Evolutionary conservation across 2,797 vertebrate species (phyloP), one percentile per base, ranked within the genome.

Genomic region (Esox masquinongy): DNA sequence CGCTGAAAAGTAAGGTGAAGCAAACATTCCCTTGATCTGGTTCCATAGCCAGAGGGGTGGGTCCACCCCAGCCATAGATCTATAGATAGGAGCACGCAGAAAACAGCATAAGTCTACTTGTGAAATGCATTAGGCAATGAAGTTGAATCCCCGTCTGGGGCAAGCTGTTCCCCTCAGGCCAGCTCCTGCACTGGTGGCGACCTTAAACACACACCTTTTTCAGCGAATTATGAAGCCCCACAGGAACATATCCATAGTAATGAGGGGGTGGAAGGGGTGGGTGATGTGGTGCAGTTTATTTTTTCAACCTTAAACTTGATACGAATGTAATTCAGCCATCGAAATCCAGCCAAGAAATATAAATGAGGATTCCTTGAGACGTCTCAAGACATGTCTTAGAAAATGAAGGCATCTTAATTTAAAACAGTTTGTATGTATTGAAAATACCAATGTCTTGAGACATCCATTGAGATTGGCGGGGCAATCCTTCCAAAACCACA

Each of bases 41-140:
- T 73, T 67, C 61, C 9, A n/a, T 67, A 47, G 80, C 86, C 80
- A 22, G 43, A 74, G 34, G 34, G 67, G 3, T 22, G 17, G 9
- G 34, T 39, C 16, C 7, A 17, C 15, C 17, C 4, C 1, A 70
- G 22, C 43, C 43, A 22, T 49, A 77, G 73, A 84, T 87, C 53
- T 77, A 73, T 51, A 83, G 78, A 89, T 86, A 84, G 75, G 80
- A 29, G 34, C 51, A 24, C 5, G 4, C 78, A 53, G 15, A 53
- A 53, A 17, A 53, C 79, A 74, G 71, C 79, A 64, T 79, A 73
- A 81, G 79, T 73, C 51, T 75, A 82, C 83, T 86, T 88, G 89
- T 90, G 80, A 80, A 82, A 73, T 64, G 50, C 51, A 83, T 90
- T 86, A 87, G 73, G 64, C 80, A 79, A 80, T 72, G 82, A 83